A percentile compares a stretch with the other conserved stretches of the same genome.
Conservation (phyloP, 2,797 vertebrate species). For the Dicrostonyx torquatus region DNA sequence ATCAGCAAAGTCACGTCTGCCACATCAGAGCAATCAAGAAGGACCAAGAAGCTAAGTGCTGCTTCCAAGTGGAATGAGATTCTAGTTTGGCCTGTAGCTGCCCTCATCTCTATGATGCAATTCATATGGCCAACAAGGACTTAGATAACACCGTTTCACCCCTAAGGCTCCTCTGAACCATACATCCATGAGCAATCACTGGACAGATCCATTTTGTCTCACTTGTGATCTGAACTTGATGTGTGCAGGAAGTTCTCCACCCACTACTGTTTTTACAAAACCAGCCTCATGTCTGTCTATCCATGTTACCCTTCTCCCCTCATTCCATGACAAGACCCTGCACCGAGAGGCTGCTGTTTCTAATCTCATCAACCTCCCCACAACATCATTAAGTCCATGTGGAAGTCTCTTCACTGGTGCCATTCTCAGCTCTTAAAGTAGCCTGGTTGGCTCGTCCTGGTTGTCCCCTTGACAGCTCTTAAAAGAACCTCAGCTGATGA, state of each 20-base stretch:
- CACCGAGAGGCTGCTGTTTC: rapidly evolving
- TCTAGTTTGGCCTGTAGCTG: not conserved
- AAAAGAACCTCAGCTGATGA: not conserved
- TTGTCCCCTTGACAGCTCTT: not conserved
- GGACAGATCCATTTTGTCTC: not conserved
- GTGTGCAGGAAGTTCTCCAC: rapidly evolving
- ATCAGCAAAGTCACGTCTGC: not conserved
- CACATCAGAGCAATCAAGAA: not conserved
- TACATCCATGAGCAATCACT: not conserved
- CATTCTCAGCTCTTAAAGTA: not conserved
- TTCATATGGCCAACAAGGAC: not conserved
- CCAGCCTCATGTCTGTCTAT: not conserved
- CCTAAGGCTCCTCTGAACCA: too few relatives aligned
- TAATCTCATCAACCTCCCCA: rapidly evolving
- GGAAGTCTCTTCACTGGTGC: not conserved
- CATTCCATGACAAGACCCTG: rapidly evolving
- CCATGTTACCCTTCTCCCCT: rapidly evolving
- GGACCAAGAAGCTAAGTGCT: not conserved
- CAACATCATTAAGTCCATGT: not conserved
- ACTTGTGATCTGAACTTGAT: not conserved
- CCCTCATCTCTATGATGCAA: not conserved
- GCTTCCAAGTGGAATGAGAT: not conserved
- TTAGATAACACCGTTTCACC: rapidly evolving
- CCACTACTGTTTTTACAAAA: rapidly evolving
- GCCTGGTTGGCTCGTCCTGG: too few relatives aligned